Evolutionary conservation across 2,113 vertebrate genomes (phyloP), one percentile per base, ranked within the genome.

Genomic region (Oreocharis arfaki): DNA sequence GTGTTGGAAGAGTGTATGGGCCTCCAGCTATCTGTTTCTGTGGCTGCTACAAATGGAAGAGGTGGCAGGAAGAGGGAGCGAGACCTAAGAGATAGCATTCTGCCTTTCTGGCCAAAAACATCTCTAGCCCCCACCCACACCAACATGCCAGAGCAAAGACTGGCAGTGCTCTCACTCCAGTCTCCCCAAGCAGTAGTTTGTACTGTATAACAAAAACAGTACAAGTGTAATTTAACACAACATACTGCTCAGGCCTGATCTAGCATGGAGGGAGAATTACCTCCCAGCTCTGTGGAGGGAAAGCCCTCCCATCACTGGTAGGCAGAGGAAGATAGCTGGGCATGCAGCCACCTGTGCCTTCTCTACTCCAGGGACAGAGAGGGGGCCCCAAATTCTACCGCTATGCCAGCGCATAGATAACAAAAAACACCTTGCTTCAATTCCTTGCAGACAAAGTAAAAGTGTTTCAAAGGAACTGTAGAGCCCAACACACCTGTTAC

Each of bases 181-280:
- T 64, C 33, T 95, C 76, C 87, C 52, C 32, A 86, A 37, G 89
- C 56, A 92, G 89, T 65, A 96, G 76, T 91, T 95, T 80, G 86
- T 63, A 57, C 1, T 15, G 16, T 30, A 30, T 49, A 90, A 80
- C 61, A 95, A 95, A 94, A 95, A 89, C 55, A 1, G 17, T 6
- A 2, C 17, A 74, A 67, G 59, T 77, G 84, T 96, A 93, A 95
- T 89, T 97, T 95, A 97, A 95, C 83, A 91, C 37, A 90, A 41
- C 4, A 5, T 47, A 68, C 44, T 47, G 33, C 44, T 60, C 83
- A 78, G 63, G 63, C 69, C 94, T 94, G 79, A 91, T 90, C 49
- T 57, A 67, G 35, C 7, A 20, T 44, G 59, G 50, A 96, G 84
- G 91, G 39, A 57, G 22, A 96, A 94, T 95, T 93, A 57, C 67